Conservation (phyloP, 35 echinoderm and acorn worm genomes). For the Lytechinus variegatus region DNA sequence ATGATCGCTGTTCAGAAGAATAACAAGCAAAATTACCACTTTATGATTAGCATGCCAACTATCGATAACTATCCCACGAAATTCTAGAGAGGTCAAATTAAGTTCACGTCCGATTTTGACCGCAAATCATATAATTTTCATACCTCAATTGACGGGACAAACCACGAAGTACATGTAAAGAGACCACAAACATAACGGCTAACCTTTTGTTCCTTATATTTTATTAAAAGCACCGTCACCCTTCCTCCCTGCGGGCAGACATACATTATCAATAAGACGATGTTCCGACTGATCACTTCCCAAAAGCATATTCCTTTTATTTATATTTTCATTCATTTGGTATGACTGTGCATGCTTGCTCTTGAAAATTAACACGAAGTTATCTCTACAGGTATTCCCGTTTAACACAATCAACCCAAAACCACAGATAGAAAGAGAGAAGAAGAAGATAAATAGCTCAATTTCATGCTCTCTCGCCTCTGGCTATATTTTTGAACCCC, state of each 20-base stretch:
- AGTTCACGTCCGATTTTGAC: background rate
- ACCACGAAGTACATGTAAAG: background rate
- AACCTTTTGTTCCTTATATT: background rate
- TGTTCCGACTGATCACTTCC: background rate
- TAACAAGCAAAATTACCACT: too few relatives aligned
- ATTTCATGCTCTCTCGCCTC: background rate
- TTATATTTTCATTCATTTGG: background rate
- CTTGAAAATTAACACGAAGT: background rate
- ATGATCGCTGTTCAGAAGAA: too few relatives aligned
- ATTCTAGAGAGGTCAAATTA: background rate
- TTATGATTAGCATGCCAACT: background rate
- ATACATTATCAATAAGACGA: background rate
- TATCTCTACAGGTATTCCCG: background rate
- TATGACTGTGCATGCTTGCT: background rate
- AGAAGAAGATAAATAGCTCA: background rate
- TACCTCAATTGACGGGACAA: background rate
- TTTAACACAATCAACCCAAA: background rate
- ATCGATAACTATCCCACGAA: background rate
- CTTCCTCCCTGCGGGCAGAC: background rate
- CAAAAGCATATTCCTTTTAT: background rate
- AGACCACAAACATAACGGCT: background rate
- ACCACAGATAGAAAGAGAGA: background rate
- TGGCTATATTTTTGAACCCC: conserved; percentile 1
- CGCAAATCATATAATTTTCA: background rate
- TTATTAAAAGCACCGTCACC: background rate